Percentiles rank a stretch among this genome's conserved stretches.
Evolutionary conservation across 2,797 vertebrate species (phyloP).

Genomic region (Paedocypris micromegethes): DNA sequence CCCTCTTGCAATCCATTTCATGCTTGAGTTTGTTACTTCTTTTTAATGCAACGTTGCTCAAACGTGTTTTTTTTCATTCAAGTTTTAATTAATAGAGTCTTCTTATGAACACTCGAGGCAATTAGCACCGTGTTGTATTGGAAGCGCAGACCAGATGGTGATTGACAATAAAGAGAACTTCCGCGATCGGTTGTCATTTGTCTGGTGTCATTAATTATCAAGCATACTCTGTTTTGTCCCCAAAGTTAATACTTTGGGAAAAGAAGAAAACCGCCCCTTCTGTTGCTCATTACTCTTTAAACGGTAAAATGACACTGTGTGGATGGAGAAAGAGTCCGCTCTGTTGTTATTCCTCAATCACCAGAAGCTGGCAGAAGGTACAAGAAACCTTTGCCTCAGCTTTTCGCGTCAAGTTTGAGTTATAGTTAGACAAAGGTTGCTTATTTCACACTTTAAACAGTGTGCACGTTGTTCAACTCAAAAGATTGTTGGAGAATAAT

Average conservation of each 20-base stretch:
- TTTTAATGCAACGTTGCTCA: slow-evolving; percentile 20
- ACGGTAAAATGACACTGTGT: slow-evolving; percentile 30
- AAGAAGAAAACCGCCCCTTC: slow-evolving; percentile 69
- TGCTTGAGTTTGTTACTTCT: slow-evolving; percentile 51
- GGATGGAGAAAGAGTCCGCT: slow-evolving; percentile 18
- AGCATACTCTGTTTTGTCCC: slow-evolving; percentile 70
- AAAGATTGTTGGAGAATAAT: background rate
- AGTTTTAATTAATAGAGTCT: slow-evolving; percentile 70
- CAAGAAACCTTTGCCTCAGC: slow-evolving; percentile 28
- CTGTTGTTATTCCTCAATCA: slow-evolving; percentile 23
- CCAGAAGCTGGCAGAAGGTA: slow-evolving; percentile 37
- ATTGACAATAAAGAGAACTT: slow-evolving; percentile 76
- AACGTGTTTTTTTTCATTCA: slow-evolving; percentile 54
- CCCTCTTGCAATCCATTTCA: slow-evolving; percentile 28
- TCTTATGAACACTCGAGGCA: slow-evolving; percentile 73
- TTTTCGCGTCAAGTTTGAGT: slow-evolving; percentile 30
- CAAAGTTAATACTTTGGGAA: slow-evolving; percentile 73
- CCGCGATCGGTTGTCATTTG: slow-evolving; percentile 78
- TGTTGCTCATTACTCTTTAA: slow-evolving; percentile 79
- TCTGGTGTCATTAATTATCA: slow-evolving; percentile 80
- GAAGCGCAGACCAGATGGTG: slow-evolving; percentile 75
- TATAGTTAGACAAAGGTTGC: slow-evolving; percentile 13
- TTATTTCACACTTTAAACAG: slow-evolving; percentile 4
- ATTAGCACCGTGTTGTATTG: slow-evolving; percentile 72
- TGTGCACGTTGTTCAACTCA: too few relatives aligned